Evolutionary conservation across 2,888 invertebrate genomes (phyloP).

Genomic region (Drosophila merina): DNA sequence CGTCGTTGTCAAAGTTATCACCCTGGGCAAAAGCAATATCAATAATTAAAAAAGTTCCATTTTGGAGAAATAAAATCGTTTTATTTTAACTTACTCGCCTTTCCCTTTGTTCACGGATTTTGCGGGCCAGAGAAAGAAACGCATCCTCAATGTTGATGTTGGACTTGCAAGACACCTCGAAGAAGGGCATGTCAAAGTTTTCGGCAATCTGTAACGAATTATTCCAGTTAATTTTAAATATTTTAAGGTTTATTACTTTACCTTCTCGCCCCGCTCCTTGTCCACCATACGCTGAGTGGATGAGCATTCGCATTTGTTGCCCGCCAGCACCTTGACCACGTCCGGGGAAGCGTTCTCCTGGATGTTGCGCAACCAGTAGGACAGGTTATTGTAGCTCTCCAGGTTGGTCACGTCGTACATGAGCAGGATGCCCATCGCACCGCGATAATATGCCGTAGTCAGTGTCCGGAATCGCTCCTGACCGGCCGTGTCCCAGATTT

Average conservation of each 20-base stretch:
- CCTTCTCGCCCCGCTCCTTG: slow-evolving; percentile 92
- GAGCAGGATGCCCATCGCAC: slow-evolving; percentile 95
- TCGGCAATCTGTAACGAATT: slow-evolving; percentile 89
- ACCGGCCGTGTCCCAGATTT: slow-evolving; percentile 93
- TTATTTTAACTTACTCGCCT: slow-evolving; percentile 86
- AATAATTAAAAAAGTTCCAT: no score
- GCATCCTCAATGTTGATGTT: slow-evolving; percentile 94
- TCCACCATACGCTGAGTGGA: slow-evolving; percentile 91
- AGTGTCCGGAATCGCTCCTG: slow-evolving; percentile 87
- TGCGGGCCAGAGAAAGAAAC: slow-evolving; percentile 91
- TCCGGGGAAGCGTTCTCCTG: slow-evolving; percentile 95
- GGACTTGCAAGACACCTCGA: slow-evolving; percentile 94
- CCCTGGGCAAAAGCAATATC: slow-evolving; percentile 69
- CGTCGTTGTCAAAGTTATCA: slow-evolving; percentile 84
- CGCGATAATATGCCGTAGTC: slow-evolving; percentile 94
- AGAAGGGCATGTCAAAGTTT: slow-evolving; percentile 94
- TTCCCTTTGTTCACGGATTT: slow-evolving; percentile 92
- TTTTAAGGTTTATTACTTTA: slow-evolving; percentile 74
- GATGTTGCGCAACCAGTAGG: slow-evolving; percentile 95
- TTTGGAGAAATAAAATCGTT: no score
- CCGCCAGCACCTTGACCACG: slow-evolving; percentile 93
- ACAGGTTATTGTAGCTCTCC: slow-evolving; percentile 95
- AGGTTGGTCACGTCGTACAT: slow-evolving; percentile 96
- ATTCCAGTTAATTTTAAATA: not conserved
- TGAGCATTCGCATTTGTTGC: slow-evolving; percentile 93